Evolutionary conservation across 2,113 vertebrate species (phyloP).

Genomic region (Hippocampus mohnikei): DNA sequence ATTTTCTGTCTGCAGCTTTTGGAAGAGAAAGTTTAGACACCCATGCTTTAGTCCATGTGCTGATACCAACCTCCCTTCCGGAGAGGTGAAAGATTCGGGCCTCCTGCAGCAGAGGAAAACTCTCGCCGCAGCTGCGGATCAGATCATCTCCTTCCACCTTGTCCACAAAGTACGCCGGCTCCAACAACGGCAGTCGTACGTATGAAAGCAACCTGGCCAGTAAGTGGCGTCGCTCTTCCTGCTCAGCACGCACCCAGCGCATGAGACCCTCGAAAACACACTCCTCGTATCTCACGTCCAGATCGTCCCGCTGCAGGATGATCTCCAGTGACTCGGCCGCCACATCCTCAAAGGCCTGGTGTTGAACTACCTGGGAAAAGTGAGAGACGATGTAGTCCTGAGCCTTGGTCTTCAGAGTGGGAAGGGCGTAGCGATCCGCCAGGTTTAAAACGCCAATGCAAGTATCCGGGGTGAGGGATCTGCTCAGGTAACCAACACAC

Average conservation of each 20-base stretch:
- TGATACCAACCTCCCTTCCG: constrained; percentile 82
- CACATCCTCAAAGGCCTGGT: constrained; percentile 86
- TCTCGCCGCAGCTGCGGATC: constrained; percentile 83
- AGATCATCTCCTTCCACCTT: constrained; percentile 85
- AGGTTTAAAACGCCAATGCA: constrained; percentile 87
- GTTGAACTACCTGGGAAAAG: constrained; percentile 81
- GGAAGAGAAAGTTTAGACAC: neutral
- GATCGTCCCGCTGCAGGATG: constrained; percentile 82
- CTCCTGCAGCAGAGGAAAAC: constrained; percentile 89
- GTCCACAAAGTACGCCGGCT: constrained; percentile 92
- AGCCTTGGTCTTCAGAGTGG: constrained; percentile 75
- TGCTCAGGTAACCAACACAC: constrained; percentile 83
- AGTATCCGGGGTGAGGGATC: constrained; percentile 85
- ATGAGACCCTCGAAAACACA: constrained; percentile 87
- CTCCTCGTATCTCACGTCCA: constrained; percentile 84
- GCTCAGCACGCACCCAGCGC: constrained; percentile 81
- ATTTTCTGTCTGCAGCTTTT: too few relatives aligned
- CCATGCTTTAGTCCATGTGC: too few relatives aligned
- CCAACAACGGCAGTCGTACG: constrained; percentile 85
- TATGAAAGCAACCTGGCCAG: constrained; percentile 77
- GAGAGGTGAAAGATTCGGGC: constrained; percentile 88
- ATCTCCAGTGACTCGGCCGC: constrained; percentile 76
- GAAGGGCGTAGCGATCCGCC: constrained; percentile 83
- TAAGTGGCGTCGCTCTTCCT: constrained; percentile 70
- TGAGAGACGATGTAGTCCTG: constrained; percentile 85